Percentiles rank a stretch among this genome's conserved stretches.
Evolutionary conservation across 2,797 vertebrate species (phyloP).

Genomic region (Phrynocephalus guinanensis): DNA sequence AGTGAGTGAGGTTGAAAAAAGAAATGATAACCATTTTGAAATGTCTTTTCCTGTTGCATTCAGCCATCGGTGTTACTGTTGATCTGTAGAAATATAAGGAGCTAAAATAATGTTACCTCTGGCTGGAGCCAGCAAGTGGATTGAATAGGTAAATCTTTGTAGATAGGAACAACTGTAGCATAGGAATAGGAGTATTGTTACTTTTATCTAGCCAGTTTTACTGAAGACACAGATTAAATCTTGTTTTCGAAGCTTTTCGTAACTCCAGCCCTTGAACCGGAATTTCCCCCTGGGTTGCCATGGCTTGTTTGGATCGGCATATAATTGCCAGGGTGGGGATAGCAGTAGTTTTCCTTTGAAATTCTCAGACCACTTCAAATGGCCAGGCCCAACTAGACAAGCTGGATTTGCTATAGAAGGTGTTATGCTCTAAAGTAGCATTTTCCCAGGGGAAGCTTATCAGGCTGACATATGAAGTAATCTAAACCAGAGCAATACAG

Average conservation of each 20-base stretch:
- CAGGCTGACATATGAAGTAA: neutral
- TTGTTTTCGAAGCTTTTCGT: constrained; percentile 18
- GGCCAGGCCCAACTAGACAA: constrained; percentile 23
- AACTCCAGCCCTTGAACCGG: constrained; percentile 15
- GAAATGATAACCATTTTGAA: neutral
- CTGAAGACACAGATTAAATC: constrained; percentile 20
- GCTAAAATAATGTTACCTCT: neutral
- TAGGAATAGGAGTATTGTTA: neutral
- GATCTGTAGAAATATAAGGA: neutral
- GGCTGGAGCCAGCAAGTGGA: neutral
- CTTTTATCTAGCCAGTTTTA: constrained; percentile 21
- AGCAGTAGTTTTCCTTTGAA: constrained; percentile 37
- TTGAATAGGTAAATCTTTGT: neutral
- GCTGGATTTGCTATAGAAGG: constrained; percentile 28
- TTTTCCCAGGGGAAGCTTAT: constrained; percentile 16
- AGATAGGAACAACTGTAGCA: neutral
- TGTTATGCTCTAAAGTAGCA: constrained; percentile 10
- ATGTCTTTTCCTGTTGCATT: neutral
- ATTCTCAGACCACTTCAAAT: constrained; percentile 14
- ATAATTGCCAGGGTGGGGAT: constrained; percentile 14
- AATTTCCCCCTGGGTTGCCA: constrained; percentile 27
- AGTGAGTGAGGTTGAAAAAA: neutral
- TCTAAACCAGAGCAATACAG: neutral
- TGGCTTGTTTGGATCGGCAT: constrained; percentile 1
- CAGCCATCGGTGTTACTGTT: neutral